Evolutionary conservation across 2,888 invertebrate genomes (phyloP).

Genomic region (Drosophila stalkeri): DNA sequence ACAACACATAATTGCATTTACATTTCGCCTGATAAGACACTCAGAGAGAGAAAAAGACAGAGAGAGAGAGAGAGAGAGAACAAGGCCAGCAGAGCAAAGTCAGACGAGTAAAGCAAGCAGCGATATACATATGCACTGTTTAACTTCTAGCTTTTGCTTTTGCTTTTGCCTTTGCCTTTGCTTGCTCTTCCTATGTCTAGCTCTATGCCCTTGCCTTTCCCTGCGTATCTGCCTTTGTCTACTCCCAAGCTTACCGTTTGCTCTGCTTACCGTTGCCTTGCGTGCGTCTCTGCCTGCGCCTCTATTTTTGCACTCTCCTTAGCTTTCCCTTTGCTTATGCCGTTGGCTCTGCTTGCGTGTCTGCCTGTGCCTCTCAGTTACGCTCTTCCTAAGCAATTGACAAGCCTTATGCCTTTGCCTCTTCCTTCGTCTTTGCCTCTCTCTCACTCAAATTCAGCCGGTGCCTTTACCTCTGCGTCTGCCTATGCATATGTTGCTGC

Average conservation of each 20-base stretch:
- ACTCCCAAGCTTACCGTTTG: neutral
- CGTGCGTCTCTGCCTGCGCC: neutral
- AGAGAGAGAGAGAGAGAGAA: neutral
- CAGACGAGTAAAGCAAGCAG: neutral
- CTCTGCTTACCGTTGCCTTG: neutral
- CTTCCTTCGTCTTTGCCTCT: too few species aligned
- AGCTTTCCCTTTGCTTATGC: neutral
- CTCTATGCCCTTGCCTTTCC: neutral
- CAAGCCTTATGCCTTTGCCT: neutral
- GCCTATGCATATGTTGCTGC: slow-evolving; percentile 31
- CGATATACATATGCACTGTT: neutral
- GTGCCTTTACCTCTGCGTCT: neutral
- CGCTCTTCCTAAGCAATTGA: neutral
- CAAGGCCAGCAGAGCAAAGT: neutral
- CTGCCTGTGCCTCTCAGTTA: neutral
- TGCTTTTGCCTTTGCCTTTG: neutral
- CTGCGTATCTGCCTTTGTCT: neutral
- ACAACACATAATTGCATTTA: slow-evolving; percentile 81
- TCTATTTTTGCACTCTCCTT: neutral
- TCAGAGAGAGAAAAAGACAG: neutral
- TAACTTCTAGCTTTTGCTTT: slow-evolving; percentile 1
- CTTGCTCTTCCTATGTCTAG: neutral
- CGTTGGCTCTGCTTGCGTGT: neutral
- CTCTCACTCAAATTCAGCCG: too few species aligned
- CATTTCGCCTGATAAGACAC: slow-evolving; percentile 62